A percentile compares a stretch with the other conserved stretches of the same genome.
Evolutionary conservation across 2,113 vertebrate species (phyloP).

Genomic region (Neofelis nebulosa): DNA sequence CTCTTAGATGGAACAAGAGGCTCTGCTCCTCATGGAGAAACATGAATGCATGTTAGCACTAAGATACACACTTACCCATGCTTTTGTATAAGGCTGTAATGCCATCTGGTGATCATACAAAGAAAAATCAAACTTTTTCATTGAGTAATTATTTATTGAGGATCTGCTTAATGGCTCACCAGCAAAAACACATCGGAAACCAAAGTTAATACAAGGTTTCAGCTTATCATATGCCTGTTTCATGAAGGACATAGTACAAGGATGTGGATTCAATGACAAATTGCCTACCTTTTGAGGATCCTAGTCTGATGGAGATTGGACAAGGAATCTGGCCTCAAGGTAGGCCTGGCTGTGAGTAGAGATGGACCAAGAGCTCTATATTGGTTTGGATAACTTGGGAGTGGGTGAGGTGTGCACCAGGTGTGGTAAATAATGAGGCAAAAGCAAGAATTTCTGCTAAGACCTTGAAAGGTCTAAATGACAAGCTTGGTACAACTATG

Average conservation of each 20-base stretch:
- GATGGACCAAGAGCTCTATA: neutral
- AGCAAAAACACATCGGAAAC: neutral
- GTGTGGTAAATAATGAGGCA: neutral
- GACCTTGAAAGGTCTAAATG: neutral
- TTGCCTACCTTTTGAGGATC: neutral
- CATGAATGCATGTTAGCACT: neutral
- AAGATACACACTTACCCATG: neutral
- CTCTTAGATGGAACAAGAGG: neutral
- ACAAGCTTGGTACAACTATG: neutral
- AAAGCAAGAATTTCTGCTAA: slow-evolving; percentile 14
- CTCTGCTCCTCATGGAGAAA: neutral
- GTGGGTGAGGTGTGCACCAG: neutral
- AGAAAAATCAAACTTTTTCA: slow-evolving; percentile 56
- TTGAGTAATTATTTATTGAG: slow-evolving; percentile 45
- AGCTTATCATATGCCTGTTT: neutral
- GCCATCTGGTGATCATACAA: slow-evolving; percentile 41
- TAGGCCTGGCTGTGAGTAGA: neutral
- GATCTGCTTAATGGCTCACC: neutral
- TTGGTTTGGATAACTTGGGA: neutral
- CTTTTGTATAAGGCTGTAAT: slow-evolving; percentile 36
- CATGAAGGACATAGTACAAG: neutral
- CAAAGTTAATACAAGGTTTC: neutral
- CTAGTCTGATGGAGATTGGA: neutral
- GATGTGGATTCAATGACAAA: neutral
- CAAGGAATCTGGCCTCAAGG: neutral